A percentile compares a stretch with the other conserved stretches of the same genome.
These are phyloP conservation scores for Ornithoptera priamus DNA, from an alignment of 2,888 invertebrate genomes.

Conservation along the genomic window DNA sequence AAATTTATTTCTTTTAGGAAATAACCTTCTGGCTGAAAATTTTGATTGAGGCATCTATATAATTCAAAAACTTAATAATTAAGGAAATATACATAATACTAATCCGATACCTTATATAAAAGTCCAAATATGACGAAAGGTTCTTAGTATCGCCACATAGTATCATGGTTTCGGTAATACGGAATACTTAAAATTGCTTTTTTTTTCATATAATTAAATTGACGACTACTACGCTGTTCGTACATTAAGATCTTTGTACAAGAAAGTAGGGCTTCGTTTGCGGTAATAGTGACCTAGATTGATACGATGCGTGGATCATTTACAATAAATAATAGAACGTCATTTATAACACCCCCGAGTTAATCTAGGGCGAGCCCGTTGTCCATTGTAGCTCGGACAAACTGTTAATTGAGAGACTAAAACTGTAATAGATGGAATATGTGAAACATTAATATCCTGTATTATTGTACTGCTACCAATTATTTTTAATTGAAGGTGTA, in stretches of 20 bases:
- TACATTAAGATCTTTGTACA: conserved; percentile 28
- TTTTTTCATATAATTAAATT: conserved; percentile 11
- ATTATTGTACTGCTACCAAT: too few species aligned
- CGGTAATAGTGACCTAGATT: conserved; percentile 24
- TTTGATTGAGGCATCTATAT: too few species aligned
- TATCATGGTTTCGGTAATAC: not conserved
- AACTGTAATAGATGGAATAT: not conserved
- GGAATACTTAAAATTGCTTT: not conserved
- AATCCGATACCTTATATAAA: too few species aligned
- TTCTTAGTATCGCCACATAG: not conserved
- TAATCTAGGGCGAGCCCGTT: conserved; percentile 14
- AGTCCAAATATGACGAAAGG: not conserved
- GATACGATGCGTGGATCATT: conserved; percentile 16
- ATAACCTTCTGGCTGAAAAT: too few species aligned
- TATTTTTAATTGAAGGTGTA: too few species aligned
- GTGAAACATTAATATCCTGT: not conserved
- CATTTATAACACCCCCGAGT: conserved; percentile 13
- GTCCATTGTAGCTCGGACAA: conserved; percentile 10
- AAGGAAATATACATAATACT: too few species aligned
- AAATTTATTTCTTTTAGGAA: too few species aligned
- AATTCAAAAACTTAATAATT: too few species aligned
- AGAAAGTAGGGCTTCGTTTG: conserved; percentile 19
- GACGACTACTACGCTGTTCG: conserved; percentile 9
- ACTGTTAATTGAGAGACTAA: conserved; percentile 12
- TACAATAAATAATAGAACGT: conserved; percentile 22